Conservation (phyloP, 1,140 invertebrate species). For the Microplitis mediator region DNA sequence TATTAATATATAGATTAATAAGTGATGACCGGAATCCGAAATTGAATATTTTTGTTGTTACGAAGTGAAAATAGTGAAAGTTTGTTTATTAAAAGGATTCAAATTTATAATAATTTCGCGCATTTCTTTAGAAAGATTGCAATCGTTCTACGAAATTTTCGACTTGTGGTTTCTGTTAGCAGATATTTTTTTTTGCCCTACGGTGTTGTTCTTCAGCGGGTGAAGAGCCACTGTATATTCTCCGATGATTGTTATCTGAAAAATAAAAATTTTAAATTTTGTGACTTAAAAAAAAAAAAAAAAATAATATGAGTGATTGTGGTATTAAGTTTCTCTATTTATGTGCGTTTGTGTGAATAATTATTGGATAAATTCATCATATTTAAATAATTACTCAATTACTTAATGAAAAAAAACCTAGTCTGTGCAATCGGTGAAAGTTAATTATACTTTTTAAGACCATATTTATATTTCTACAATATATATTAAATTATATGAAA, state of each 20-base stretch:
- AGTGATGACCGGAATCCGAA: too few species aligned
- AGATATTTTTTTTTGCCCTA: background rate
- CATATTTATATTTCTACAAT: background rate
- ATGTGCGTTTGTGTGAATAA: too few species aligned
- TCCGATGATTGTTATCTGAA: constrained; percentile 6
- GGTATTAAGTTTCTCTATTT: too few species aligned
- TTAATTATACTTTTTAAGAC: constrained; percentile 29
- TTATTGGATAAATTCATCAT: background rate
- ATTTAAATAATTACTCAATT: background rate
- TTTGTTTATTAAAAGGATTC: too few species aligned
- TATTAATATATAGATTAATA: too few species aligned
- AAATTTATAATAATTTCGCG: too few species aligned
- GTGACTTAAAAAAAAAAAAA: background rate
- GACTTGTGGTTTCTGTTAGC: constrained; percentile 10
- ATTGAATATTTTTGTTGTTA: too few species aligned
- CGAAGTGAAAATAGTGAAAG: too few species aligned
- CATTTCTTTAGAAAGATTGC: constrained; percentile 6
- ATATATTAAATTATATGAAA: too few species aligned
- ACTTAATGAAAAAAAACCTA: background rate
- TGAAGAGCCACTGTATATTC: background rate
- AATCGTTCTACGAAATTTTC: constrained; percentile 24
- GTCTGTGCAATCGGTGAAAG: constrained; percentile 27
- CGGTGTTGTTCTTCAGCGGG: background rate
- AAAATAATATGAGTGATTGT: background rate
- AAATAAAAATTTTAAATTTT: background rate